A percentile compares a stretch with the other conserved stretches of the same genome.
phyloP scores from a whole-genome alignment of 2,797 vertebrate species.

The Lepidocolaptes lacrymiger region DNA sequence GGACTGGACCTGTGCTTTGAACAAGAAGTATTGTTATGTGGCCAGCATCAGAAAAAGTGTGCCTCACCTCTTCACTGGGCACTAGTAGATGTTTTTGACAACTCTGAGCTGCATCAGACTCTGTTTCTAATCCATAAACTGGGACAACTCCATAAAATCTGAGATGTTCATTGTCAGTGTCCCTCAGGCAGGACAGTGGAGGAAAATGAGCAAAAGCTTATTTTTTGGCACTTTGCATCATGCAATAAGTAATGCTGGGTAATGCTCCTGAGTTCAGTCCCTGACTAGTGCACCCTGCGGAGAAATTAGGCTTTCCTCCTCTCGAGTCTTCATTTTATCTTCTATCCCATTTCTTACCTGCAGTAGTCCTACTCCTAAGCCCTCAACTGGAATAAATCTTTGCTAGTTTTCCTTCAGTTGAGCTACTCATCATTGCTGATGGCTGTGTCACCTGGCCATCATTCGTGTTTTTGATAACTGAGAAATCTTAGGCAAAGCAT shows the following conservation, averaged over 20 bases:
- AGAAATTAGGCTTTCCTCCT: background rate
- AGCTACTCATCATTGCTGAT: background rate
- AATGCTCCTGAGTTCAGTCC: background rate
- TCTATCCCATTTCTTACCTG: background rate
- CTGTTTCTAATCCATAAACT: background rate
- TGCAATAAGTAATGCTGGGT: background rate
- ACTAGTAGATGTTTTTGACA: background rate
- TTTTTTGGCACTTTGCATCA: background rate
- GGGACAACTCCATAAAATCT: background rate
- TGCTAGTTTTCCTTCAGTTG: background rate
- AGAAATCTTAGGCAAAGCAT: background rate
- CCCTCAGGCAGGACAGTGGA: background rate
- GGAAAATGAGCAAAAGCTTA: background rate
- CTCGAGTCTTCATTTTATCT: background rate
- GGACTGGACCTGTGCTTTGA: background rate
- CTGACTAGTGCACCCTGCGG: background rate
- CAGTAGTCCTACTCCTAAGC: background rate
- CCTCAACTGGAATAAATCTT: background rate
- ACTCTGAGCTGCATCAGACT: background rate
- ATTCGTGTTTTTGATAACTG: background rate
- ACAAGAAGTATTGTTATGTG: background rate
- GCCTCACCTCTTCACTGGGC: background rate
- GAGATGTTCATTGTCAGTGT: background rate
- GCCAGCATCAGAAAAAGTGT: background rate
- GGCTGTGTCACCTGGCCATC: background rate